phyloP scores from a whole-genome alignment of 2,113 vertebrate genomes.

The Clarias gariepinus region DNA sequence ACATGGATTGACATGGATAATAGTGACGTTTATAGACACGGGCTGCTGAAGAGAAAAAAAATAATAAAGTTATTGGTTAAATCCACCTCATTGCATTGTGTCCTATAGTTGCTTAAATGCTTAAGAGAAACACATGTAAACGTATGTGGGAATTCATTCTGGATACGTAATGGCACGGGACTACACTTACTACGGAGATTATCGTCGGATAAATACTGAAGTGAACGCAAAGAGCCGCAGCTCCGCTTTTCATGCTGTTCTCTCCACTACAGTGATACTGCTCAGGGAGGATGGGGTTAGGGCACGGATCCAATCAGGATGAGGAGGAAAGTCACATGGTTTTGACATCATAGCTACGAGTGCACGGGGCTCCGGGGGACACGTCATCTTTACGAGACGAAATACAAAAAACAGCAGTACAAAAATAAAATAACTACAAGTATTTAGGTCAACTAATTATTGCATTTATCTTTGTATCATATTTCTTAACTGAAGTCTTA shows the following conservation, averaged over 20 bases:
- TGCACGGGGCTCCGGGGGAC: constrained; percentile 51
- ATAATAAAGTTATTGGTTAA: background rate
- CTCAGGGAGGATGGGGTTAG: constrained; percentile 35
- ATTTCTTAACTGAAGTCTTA: constrained; percentile 52
- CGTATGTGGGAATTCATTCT: constrained; percentile 18
- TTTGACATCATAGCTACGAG: constrained; percentile 55
- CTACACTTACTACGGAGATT: constrained; percentile 37
- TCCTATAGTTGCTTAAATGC: constrained; percentile 23
- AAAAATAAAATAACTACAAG: constrained; percentile 62
- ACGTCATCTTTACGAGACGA: constrained; percentile 52
- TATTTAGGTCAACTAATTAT: constrained; percentile 73
- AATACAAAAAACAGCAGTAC: constrained; percentile 58
- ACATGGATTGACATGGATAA: background rate
- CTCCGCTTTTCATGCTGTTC: constrained; percentile 23
- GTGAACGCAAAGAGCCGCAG: constrained; percentile 37
- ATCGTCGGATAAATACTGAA: constrained; percentile 43
- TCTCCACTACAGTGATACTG: constrained; percentile 30
- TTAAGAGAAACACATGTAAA: background rate
- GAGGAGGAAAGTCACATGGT: constrained; percentile 45
- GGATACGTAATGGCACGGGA: constrained; percentile 32
- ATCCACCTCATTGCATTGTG: background rate
- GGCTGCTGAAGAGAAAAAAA: constrained; percentile 1
- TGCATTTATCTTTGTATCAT: constrained; percentile 75
- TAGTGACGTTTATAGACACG: background rate
- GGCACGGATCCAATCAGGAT: constrained; percentile 42